Conservation (phyloP, 1,140 invertebrate species). For the Platorchestia sp. region DNA sequence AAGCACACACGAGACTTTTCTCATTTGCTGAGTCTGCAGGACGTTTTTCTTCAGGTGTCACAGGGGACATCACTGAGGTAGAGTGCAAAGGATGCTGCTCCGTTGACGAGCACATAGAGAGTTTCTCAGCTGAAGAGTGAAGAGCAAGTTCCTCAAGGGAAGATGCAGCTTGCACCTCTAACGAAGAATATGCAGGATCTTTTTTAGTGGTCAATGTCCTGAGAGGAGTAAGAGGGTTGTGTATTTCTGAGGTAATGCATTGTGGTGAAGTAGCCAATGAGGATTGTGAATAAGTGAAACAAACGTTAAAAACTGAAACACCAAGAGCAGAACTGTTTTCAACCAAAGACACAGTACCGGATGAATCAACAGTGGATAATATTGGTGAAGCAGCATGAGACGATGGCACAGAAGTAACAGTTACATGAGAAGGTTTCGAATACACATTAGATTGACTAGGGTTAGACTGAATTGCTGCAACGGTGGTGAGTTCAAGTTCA, state of each 20-base stretch:
- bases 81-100: background rate
- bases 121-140: background rate
- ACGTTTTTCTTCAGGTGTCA: background rate
- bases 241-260: background rate
- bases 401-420: background rate
- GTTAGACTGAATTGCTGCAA: background rate
- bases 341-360: background rate
- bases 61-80: background rate
- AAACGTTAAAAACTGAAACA: background rate
- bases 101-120: background rate
- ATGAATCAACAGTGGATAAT: background rate
- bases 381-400: background rate
- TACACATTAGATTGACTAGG: background rate
- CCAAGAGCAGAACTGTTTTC: background rate
- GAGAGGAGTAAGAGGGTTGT: background rate
- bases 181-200: background rate
- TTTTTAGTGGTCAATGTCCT: background rate
- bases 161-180: background rate
- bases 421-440: background rate
- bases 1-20: background rate
- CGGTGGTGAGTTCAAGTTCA: background rate
- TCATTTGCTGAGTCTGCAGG: background rate
- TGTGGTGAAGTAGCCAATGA: background rate
- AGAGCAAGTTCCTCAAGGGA: background rate
- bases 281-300: background rate